Base-by-base conservation (phyloP, 92 coral and sea anemone genomes). In the Pocillopora meandrina region DNA sequence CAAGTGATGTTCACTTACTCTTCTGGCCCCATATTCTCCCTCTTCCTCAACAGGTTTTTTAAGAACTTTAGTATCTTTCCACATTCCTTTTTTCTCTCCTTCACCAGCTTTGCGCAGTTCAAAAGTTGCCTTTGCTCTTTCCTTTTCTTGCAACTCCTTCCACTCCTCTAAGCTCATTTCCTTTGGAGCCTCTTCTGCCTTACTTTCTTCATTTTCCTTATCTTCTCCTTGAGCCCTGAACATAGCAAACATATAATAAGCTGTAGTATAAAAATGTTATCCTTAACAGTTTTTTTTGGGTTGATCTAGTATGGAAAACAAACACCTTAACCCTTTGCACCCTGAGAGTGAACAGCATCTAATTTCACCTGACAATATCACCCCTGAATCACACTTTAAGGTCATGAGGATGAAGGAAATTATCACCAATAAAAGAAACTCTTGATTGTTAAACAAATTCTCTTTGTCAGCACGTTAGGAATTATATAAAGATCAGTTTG, bases 51-150 rank as follows among this genome's bases (percentile, higher is more conserved):
- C 90, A 18, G 86, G 64, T 77, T 90, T 85, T 70, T 92, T 92
- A 12, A 94, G 73, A 58, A 96, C 86, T 74, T 91, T 92, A 10
- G 99, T 96, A 75, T 96, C 90, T 84, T 96, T 96, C 99, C 99
- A 96, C 87, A 90, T 98, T 13, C 95, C 95, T 65, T 96, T 96
- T 88, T 90, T 96, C 82, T 96, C 99, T 19, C 99, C 99, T 88
- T 96, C 99, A 0, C 99, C 99, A 21, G 99, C 83, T 64, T 94
- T 96, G 72, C 99, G 97, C 12, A 90, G 90, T 67, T 90, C 90
- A 84, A 84, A 95, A 23, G 85, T 77, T 20, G 93, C 86, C 85
- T 91, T 96, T 17, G 92, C 90, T 33, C 93, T 92, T 85, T 85
- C 90, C 55, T 92, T 83, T 66, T 87, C 98, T 71, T 92, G 98